Base-by-base conservation (phyloP, 2,797 vertebrate genomes). In the Acanthurus lineatus region DNA sequence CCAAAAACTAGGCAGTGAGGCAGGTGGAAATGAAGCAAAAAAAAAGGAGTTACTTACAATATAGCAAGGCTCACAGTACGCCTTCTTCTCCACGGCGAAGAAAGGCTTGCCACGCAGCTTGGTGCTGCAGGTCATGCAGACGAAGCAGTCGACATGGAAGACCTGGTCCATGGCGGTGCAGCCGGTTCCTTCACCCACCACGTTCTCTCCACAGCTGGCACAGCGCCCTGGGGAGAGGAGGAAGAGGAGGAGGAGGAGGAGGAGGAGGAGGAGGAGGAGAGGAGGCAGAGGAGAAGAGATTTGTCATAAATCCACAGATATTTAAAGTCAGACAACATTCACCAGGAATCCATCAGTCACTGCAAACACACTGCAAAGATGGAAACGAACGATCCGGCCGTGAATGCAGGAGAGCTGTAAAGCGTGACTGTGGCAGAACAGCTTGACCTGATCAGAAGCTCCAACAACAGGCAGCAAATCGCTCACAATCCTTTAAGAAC, bases 121-220 rank as follows among this genome's bases (percentile, higher is more conserved):
- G 94, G 81, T 96, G 66, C 86, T 95, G 90, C 98, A 99, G 80
- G 84, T 96, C 93, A 98, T 96, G 92, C 98, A 99, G 89, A 97
- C 95, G 54, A 99, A 99, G 76, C 98, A 99, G 73, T 98, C 88
- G 77, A 99, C 98, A 0, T 99, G 98, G 95, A 99, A 99, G 74
- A 99, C 98, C 84, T 99, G 98, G 89, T 99, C 98, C 98, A 99
- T 99, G 82, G 98, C 98, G 0, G 98, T 99, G 89, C 98, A 99
- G 67, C 98, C 98, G 0, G 97, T 99, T 40, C 98, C 98, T 90
- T 99, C 98, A 2, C 98, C 98, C 64, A 99, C 96, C 6, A 99
- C 98, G 0, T 99, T 99, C 85, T 99, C 97, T 12, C 97, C 98
- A 17, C 98, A 99, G 93, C 96, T 97, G 73, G 97, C 94, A 81